Percentiles rank a stretch among this genome's conserved stretches.
phyloP scores from a whole-genome alignment of 2,888 invertebrate species.

The Hedya salicella region DNA sequence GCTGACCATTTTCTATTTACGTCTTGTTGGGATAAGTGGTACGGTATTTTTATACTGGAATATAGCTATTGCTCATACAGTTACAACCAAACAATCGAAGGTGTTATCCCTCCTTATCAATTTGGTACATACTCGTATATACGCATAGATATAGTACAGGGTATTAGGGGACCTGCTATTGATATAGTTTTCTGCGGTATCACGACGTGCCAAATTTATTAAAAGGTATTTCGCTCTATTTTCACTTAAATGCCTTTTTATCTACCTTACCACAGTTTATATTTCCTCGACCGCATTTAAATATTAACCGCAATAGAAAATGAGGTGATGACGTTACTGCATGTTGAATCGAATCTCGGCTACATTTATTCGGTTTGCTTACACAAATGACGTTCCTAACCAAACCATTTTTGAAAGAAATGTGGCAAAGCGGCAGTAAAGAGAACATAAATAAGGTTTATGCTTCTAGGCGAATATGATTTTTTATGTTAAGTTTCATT shows the following conservation, averaged over 20 bases:
- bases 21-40: too few species aligned
- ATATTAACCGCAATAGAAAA: conserved; percentile 31
- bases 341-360: conserved; percentile 10
- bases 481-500: too few species aligned
- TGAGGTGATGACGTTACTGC: conserved; percentile 26
- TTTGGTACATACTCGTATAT: too few species aligned
- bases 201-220: not conserved
- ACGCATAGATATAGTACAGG: too few species aligned
- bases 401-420: not conserved
- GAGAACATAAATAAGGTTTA: too few species aligned
- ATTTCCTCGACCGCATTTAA: conserved; percentile 19
- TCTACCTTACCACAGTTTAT: conserved; percentile 8
- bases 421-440: not conserved
- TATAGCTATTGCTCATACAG: too few species aligned
- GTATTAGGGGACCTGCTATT: not conserved
- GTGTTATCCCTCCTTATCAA: too few species aligned
- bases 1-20: too few species aligned
- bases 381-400: not conserved
- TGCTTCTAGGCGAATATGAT: too few species aligned
- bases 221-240: conserved; percentile 15
- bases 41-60: too few species aligned
- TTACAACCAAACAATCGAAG: too few species aligned
- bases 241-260: not conserved
- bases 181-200: not conserved
- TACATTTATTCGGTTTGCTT: conserved; percentile 13